Conservation (phyloP, 2,888 invertebrate species). For the Ptilodon capucinus region DNA sequence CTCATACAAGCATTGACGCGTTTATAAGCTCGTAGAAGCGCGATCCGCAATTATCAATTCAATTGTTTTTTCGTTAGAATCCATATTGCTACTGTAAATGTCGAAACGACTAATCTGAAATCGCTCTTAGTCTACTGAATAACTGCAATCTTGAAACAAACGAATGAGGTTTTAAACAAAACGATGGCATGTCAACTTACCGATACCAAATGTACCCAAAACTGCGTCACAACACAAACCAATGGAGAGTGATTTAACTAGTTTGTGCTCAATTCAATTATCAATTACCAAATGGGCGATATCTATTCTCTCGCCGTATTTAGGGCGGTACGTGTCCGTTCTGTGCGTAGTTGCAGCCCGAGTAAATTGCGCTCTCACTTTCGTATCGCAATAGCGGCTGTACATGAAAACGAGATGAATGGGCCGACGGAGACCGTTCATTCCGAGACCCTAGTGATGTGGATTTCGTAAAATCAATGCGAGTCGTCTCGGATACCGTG, state of each 20-base stretch:
- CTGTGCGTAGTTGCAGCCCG: slow-evolving; percentile 68
- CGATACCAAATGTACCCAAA: too few relatives aligned
- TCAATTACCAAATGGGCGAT: slow-evolving; percentile 31
- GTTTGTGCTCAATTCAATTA: slow-evolving; percentile 40
- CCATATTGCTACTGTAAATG: too few relatives aligned
- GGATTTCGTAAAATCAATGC: slow-evolving; percentile 80
- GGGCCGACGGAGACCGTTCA: slow-evolving; percentile 74
- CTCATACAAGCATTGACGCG: too few relatives aligned
- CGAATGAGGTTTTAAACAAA: too few relatives aligned
- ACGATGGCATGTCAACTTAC: too few relatives aligned
- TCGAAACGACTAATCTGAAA: too few relatives aligned
- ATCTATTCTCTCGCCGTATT: slow-evolving; percentile 64
- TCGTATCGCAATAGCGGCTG: slow-evolving; percentile 75
- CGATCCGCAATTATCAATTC: too few relatives aligned
- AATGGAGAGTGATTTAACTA: slow-evolving; percentile 24
- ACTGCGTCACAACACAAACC: not conserved
- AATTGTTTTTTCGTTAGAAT: too few relatives aligned
- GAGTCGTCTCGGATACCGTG: slow-evolving; percentile 64
- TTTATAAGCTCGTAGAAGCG: too few relatives aligned
- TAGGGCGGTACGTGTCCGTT: slow-evolving; percentile 56
- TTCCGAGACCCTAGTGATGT: slow-evolving; percentile 74
- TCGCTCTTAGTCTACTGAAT: too few relatives aligned
- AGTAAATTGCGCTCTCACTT: slow-evolving; percentile 80
- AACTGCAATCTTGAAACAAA: too few relatives aligned
- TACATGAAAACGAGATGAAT: slow-evolving; percentile 82